Conservation (phyloP, 23 tunicate species). For the Trididemnum nubilum region DNA sequence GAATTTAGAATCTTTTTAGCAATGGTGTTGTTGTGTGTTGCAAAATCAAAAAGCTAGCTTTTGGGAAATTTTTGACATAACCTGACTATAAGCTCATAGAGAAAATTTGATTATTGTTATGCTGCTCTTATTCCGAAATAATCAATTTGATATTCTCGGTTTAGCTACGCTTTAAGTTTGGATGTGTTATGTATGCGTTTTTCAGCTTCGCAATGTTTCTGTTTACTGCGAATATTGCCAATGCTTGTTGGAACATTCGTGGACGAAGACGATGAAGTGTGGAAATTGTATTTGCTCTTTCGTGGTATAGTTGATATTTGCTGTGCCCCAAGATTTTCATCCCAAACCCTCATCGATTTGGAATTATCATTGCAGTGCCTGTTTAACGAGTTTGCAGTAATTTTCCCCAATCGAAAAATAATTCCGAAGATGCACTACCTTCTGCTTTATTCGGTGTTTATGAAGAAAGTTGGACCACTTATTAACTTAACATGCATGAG, state of each 20-base stretch:
- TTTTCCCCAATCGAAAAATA: neutral
- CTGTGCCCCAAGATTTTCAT: conserved; percentile 33
- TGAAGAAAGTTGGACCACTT: conserved; percentile 22
- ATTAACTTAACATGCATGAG: conserved; percentile 11
- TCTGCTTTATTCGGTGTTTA: neutral
- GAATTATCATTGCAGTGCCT: neutral
- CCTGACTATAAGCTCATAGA: no score
- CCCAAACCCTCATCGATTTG: neutral
- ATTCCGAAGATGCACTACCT: neutral
- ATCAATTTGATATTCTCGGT: no score
- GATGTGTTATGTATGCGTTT: no score
- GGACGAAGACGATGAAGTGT: neutral
- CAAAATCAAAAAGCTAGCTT: no score
- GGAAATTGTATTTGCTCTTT: conserved; percentile 24
- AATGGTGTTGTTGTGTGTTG: no score
- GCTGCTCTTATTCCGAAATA: no score
- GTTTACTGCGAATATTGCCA: conserved; percentile 20
- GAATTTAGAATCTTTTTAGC: no score
- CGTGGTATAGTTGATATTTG: conserved; percentile 20
- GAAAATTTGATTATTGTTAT: no score
- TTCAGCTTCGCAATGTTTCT: conserved; percentile 31
- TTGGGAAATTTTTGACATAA: no score
- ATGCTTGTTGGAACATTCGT: conserved; percentile 4
- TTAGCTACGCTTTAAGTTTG: no score
- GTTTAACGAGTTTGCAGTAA: neutral